Conservation (phyloP, 2,797 vertebrate species). For the Neoniphon sammara region DNA sequence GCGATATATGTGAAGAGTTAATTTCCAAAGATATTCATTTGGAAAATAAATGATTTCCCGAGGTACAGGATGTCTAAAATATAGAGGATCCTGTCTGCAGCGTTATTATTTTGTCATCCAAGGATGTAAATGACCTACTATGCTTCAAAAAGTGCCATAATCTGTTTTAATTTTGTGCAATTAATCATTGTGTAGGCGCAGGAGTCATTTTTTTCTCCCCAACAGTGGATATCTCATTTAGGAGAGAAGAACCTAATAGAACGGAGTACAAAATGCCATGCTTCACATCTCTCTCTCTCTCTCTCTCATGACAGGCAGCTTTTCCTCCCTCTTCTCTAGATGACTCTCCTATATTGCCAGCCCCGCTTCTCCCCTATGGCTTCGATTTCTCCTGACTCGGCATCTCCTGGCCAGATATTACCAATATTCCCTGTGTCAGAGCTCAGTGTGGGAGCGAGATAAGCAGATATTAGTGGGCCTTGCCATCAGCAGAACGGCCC, state of each 20-base stretch:
- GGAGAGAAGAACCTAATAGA: conserved; percentile 6
- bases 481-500: conserved; percentile 65
- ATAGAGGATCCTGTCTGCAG: background rate
- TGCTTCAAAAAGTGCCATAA: background rate
- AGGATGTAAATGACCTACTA: background rate
- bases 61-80: background rate
- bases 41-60: background rate
- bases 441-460: conserved; percentile 60
- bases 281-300: conserved; percentile 4
- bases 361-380: conserved; percentile 35
- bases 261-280: conserved; percentile 20
- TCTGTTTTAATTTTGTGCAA: background rate
- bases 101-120: background rate
- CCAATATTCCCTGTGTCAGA: conserved; percentile 56
- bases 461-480: conserved; percentile 70
- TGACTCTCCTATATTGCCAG: conserved; percentile 34
- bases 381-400: conserved; percentile 62
- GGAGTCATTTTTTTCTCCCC: too few species aligned
- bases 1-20: background rate
- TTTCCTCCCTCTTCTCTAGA: conserved; percentile 16
- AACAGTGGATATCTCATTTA: background rate
- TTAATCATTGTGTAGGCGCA: background rate
- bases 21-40: background rate
- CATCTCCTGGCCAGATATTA: conserved; percentile 61
- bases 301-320: conserved; percentile 12